A percentile compares a stretch with the other conserved stretches of the same genome.
These are phyloP conservation scores for Sicus ferrugineus DNA, from an alignment of 2,888 invertebrate species.

Conservation along the genomic window DNA sequence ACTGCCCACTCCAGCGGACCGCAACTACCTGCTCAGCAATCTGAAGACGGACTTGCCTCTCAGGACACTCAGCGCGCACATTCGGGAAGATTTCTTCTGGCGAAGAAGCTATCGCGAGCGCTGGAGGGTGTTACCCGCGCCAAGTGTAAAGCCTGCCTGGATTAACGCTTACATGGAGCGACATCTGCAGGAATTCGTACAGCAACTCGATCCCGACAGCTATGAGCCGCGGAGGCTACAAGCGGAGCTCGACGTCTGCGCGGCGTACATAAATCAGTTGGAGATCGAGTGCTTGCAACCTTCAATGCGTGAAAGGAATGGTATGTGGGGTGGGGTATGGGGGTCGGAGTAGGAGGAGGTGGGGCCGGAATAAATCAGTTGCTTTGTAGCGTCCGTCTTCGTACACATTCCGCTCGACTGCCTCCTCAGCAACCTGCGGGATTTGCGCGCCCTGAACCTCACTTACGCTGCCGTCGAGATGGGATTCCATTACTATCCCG, in stretches of 20 bases:
- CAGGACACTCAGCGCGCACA: slow-evolving; percentile 56
- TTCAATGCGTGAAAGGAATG: slow-evolving; percentile 50
- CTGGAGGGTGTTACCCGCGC: slow-evolving; percentile 49
- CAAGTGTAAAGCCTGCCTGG: slow-evolving; percentile 48
- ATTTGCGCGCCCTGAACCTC: slow-evolving; percentile 58
- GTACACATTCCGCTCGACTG: slow-evolving; percentile 65
- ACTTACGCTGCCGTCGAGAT: slow-evolving; percentile 62
- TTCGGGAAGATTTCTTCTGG: slow-evolving; percentile 63
- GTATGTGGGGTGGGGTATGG: slow-evolving; percentile 38
- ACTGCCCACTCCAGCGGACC: slow-evolving; percentile 56
- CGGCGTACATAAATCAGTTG: slow-evolving; percentile 59
- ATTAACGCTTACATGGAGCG: slow-evolving; percentile 64
- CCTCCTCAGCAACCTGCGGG: slow-evolving; percentile 61
- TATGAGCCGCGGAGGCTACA: slow-evolving; percentile 60
- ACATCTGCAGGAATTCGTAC: slow-evolving; percentile 63
- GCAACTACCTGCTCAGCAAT: slow-evolving; percentile 60
- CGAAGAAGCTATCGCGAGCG: slow-evolving; percentile 57
- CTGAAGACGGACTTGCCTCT: slow-evolving; percentile 59
- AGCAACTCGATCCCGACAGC: slow-evolving; percentile 59
- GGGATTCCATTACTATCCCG: slow-evolving; percentile 59
- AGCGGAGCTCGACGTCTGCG: slow-evolving; percentile 59
- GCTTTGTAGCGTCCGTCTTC: slow-evolving; percentile 40
- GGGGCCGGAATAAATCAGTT: not conserved
- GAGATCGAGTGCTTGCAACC: slow-evolving; percentile 62
- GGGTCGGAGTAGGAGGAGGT: not conserved